A percentile compares a stretch with the other conserved stretches of the same genome.
Evolutionary conservation across 2,113 vertebrate species (phyloP).

Genomic region (Saccopteryx leptura): DNA sequence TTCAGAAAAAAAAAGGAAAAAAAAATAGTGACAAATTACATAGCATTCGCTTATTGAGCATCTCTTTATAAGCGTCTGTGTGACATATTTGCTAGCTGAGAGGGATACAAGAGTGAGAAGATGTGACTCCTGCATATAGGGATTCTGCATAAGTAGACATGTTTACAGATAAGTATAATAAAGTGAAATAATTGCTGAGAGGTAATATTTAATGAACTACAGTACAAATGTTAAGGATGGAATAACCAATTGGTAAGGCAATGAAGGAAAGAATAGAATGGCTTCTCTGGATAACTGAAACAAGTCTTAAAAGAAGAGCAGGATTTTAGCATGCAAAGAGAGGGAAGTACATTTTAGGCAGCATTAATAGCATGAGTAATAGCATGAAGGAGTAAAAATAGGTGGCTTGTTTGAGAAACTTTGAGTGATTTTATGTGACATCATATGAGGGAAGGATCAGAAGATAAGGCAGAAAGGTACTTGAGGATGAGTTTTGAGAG

Average conservation of each 20-base stretch:
- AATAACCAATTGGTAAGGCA: not conserved
- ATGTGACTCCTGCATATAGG: not conserved
- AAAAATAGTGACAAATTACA: not conserved
- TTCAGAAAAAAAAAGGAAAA: too few species aligned
- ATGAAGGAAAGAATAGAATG: not conserved
- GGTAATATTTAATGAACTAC: not conserved
- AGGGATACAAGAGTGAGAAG: not conserved
- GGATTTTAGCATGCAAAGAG: slow-evolving; percentile 31
- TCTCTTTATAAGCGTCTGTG: slow-evolving; percentile 29
- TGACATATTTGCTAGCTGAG: slow-evolving; percentile 7
- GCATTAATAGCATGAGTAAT: not conserved
- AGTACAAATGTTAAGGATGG: slow-evolving; percentile 12
- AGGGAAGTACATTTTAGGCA: slow-evolving; percentile 6
- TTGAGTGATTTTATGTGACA: slow-evolving; percentile 26
- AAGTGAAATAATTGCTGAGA: slow-evolving; percentile 8
- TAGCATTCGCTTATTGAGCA: slow-evolving; percentile 14
- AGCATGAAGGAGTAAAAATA: slow-evolving; percentile 14
- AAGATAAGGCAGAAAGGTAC: slow-evolving; percentile 3
- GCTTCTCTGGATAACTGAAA: not conserved
- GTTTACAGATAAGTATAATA: not conserved
- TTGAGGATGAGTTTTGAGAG: not conserved
- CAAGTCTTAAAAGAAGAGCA: not conserved
- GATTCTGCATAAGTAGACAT: slow-evolving; percentile 21
- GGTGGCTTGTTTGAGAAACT: slow-evolving; percentile 12
- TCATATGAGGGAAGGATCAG: not conserved